Evolutionary conservation across 2,888 invertebrate species (phyloP).

Genomic region (Morpho helenor): DNA sequence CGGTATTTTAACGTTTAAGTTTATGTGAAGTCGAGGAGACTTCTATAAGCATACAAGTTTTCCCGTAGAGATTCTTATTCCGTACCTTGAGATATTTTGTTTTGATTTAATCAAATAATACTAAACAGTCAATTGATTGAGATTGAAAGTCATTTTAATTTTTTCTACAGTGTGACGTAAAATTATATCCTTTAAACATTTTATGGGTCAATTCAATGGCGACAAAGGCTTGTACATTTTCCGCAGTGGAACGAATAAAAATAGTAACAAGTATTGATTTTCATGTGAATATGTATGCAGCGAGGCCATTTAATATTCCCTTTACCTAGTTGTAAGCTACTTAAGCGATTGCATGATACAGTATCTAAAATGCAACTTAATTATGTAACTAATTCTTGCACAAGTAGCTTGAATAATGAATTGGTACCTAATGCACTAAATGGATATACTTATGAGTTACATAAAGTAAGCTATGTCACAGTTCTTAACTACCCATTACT

Average conservation of each 20-base stretch:
- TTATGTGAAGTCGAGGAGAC: too few species aligned
- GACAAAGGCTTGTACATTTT: conserved; percentile 4
- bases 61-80: too few species aligned
- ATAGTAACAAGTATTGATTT: conserved; percentile 19
- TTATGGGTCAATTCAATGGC: not conserved
- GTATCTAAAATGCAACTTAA: conserved; percentile 8
- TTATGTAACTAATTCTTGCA: conserved; percentile 2
- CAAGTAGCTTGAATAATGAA: not conserved
- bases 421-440: not conserved
- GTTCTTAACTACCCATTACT: too few species aligned
- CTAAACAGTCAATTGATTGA: too few species aligned
- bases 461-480: too few species aligned
- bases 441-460: not conserved
- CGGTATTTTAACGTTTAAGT: too few species aligned
- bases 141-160: too few species aligned
- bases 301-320: conserved; percentile 6
- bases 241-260: conserved; percentile 5
- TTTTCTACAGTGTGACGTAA: conserved; percentile 27
- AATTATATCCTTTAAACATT: not conserved
- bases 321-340: conserved; percentile 2
- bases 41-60: too few species aligned
- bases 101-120: too few species aligned
- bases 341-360: conserved; percentile 6
- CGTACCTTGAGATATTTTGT: too few species aligned
- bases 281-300: conserved; percentile 4